Base-by-base conservation (phyloP, 64 coral and sea anemone species). In the Porites lutea region DNA sequence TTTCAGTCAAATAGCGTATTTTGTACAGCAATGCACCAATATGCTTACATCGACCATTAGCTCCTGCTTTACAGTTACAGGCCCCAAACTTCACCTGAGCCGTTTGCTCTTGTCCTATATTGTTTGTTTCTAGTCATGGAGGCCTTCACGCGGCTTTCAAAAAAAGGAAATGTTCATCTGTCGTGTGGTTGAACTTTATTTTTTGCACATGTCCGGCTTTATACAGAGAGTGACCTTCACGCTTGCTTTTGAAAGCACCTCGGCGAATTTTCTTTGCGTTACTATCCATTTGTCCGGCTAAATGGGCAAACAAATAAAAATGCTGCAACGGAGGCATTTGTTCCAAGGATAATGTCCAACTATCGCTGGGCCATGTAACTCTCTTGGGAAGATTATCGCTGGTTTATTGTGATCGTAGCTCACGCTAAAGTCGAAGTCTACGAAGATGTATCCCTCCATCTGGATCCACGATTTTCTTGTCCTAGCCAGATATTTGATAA, bases 331-430 rank as follows among this genome's bases (percentile, higher is more conserved):
- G 54, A 57, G 82, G 82, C 82, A 84, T 84, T 65, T 84, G 85
- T 50, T 51, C 85, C 45, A 87, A 67, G 13, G 82, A 84, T 67
- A 84, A 65, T 19, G 82, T 67, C 82, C 82, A 84, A 65, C 82
- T 61, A 50, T 84, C 82, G 8, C 77, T 79, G 12, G 77, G 77
- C 77, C 77, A 79, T 52, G 51, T 57, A 53, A 79, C 49, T 79
- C 77, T 49, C 27, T 79, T 49, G 6, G 77, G 58, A n/a, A 50
- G 77, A 79, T 79, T 44, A 79, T 57, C 5, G 54, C 4, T 52
- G 77, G 49, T 49, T 79, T 79, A 4, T 77, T 77, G 74, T 79
- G 46, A 19, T 64, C 49, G 43, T 22, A 79, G 49, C 58, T 79
- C 77, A 11, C 49, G 77, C 48, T 79, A 44, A 57, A 79, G 43